Base-by-base conservation (phyloP, 1,140 invertebrate species). In the Phymastichus coffea region DNA sequence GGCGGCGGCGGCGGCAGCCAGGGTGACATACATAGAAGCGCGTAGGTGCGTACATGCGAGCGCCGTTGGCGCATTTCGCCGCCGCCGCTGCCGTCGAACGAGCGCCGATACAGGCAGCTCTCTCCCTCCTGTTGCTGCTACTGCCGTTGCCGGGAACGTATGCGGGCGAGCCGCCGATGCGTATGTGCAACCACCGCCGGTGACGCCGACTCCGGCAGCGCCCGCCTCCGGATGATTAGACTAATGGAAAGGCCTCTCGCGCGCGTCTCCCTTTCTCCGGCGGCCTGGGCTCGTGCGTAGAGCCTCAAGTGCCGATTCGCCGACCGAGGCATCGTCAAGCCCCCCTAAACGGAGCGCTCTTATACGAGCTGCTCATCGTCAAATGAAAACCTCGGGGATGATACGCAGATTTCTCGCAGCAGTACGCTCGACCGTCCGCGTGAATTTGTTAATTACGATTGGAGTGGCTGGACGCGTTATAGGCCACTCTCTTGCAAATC, bases 1-100 rank as follows among this genome's bases (percentile, higher is more conserved):
- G n/a, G n/a, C n/a, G n/a, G n/a, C n/a, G n/a, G n/a, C n/a, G n/a
- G n/a, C n/a, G n/a, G n/a, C n/a, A n/a, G n/a, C n/a, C n/a, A n/a
- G n/a, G n/a, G n/a, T n/a, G n/a, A n/a, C n/a, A n/a, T n/a, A n/a
- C n/a, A n/a, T n/a, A n/a, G n/a, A n/a, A n/a, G 44, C 41, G 56
- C 38, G 26, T 43, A 28, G 53, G 30, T 47, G 44, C n/a, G n/a
- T n/a, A n/a, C n/a, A n/a, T 17, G 41, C 40, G 54, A 59, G 40
- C 63, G 57, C 54, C 66, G 64, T 58, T 63, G 41, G 56, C 62
- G 65, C 59, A 64, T 43, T 63, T 58, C 9, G 46, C 14, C 43
- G 60, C 55, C 64, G 61, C 58, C 64, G 51, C 44, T 38, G n/a
- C n/a, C n/a, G n/a, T n/a, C n/a, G n/a, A n/a, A n/a, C n/a, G 26